Evolutionary conservation across 2,797 vertebrate species (phyloP).

Genomic region (Siniperca obscura): DNA sequence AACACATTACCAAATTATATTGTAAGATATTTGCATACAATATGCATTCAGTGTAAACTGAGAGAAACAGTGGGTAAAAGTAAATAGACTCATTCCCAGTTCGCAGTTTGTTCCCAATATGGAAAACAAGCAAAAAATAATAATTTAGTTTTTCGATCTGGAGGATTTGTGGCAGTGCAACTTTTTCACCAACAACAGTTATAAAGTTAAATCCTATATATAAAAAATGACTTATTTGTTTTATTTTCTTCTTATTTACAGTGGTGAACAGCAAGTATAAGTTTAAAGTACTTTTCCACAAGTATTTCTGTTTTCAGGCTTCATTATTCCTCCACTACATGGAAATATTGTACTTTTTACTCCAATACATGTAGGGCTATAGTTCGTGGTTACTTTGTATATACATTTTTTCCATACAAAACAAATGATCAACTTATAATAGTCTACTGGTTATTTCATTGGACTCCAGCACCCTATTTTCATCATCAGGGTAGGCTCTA

Average conservation of each 20-base stretch:
- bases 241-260: not conserved
- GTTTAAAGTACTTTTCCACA: not conserved
- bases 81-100: conserved; percentile 15
- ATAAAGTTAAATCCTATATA: not conserved
- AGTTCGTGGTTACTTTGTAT: not conserved
- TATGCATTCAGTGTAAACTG: conserved; percentile 17
- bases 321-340: not conserved
- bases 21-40: conserved; percentile 41
- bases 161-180: not conserved
- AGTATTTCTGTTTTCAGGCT: not conserved
- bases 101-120: not conserved
- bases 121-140: not conserved
- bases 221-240: not conserved
- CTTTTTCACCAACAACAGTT: not conserved
- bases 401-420: not conserved
- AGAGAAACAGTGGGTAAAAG: not conserved
- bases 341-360: not conserved
- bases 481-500: not conserved
- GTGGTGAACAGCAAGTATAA: not conserved
- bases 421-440: not conserved
- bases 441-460: not conserved
- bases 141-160: not conserved
- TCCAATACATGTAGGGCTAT: not conserved
- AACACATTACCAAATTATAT: conserved; percentile 30
- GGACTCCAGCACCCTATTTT: not conserved